Percentiles rank a stretch among this genome's conserved stretches.
Evolutionary conservation across 2,113 vertebrate genomes (phyloP).

Genomic region (Cisticola juncidis): DNA sequence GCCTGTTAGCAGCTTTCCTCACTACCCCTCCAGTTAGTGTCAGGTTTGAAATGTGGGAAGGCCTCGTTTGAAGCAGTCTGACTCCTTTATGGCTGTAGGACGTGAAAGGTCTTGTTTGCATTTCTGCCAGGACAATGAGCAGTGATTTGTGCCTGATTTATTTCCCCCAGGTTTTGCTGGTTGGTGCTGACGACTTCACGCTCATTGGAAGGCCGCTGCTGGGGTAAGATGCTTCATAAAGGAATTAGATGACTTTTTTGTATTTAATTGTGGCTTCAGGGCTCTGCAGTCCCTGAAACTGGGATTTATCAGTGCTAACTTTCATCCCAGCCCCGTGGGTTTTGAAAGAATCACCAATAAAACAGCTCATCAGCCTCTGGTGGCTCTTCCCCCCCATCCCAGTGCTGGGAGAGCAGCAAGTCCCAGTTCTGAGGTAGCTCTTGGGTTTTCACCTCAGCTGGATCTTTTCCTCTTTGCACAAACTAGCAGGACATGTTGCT

Average conservation of each 20-base stretch:
- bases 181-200: conserved; percentile 84
- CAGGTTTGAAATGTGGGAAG: not conserved
- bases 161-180: conserved; percentile 80
- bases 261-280: not conserved
- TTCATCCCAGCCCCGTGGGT: not conserved
- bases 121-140: not conserved
- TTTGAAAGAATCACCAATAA: not conserved
- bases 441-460: not conserved
- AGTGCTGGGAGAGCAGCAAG: not conserved
- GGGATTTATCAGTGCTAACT: not conserved
- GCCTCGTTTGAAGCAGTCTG: not conserved
- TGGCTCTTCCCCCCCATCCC: not conserved
- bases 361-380: not conserved
- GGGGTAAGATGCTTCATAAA: conserved; percentile 67
- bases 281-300: not conserved
- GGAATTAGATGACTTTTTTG: not conserved
- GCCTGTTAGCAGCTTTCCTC: not conserved
- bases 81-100: not conserved
- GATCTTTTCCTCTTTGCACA: not conserved
- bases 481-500: not conserved
- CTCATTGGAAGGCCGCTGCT: conserved; percentile 84
- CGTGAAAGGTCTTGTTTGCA: not conserved
- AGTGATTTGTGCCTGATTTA: not conserved
- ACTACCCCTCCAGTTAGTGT: not conserved
- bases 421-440: not conserved